Base-by-base conservation (phyloP, 2,888 invertebrate genomes). In the Azorinus chamasolen region DNA sequence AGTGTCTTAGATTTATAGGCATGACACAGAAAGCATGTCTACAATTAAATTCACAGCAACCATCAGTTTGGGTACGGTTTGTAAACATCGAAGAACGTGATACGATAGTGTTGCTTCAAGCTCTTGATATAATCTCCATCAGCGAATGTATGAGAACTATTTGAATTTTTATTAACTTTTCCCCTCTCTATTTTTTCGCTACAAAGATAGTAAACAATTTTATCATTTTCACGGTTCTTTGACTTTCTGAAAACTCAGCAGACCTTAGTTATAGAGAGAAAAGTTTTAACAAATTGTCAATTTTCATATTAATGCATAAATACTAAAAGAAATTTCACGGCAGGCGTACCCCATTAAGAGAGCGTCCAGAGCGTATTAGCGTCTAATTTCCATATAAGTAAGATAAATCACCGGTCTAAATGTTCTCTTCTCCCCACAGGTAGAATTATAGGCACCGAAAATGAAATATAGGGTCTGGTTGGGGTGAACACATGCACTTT, bases 271-370 rank as follows among this genome's bases (percentile, higher is more conserved):
- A 32, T 32, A 32, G 32, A 32, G 32, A 18, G 18, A 51, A 39
- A n/a, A 51, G 16, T 39, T 62, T 62, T 68, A 64, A 80, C 80
- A 80, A 80, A 80, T 80, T 80, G 76, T 51, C 69, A 70, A 65
- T 73, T 76, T 76, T 76, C 76, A 73, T 76, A 73, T 73, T 76
- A 70, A 65, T 73, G 69, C 70, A 70, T 72, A 73, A 76, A 80
- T 70, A 62, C 59, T 66, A 48, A 69, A 73, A 75, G 65, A 73
- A 76, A 76, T 73, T 70, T 76, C 76, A 70, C 76, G 76, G 76
- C 80, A 73, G 80, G 80, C 70, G 80, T 51, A 58, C 39, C 32
- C 65, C 57, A 76, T 76, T 80, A 74, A 62, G 51, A 51, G 20
- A 43, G 58, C 54, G 61, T 51, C 53, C 65, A 46, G 59, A 61